Evolutionary conservation across 2,797 vertebrate genomes (phyloP).

Genomic region (Oceanodroma leucorhoa): DNA sequence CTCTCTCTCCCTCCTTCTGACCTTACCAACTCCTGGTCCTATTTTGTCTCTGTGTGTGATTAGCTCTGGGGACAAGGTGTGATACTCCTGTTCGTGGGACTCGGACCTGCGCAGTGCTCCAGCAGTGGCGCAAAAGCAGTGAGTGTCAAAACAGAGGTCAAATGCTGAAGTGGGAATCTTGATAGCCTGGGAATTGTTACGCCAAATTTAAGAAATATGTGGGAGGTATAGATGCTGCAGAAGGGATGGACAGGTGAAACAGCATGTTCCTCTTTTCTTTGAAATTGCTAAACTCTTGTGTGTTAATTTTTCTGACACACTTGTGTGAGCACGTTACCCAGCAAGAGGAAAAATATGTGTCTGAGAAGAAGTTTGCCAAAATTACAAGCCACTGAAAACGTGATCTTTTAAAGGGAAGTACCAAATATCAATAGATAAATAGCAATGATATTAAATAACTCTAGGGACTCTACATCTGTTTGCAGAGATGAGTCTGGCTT

Average conservation of each 20-base stretch:
- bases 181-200: background rate
- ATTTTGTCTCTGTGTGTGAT: background rate
- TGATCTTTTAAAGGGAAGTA: background rate
- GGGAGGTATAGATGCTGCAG: background rate
- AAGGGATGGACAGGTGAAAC: background rate
- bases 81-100: background rate
- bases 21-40: accelerated
- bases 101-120: accelerated
- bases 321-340: background rate
- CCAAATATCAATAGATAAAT: background rate
- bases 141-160: background rate
- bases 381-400: background rate
- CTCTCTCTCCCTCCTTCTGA: background rate
- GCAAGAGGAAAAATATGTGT: background rate
- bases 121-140: accelerated
- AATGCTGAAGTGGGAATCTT: background rate
- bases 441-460: background rate
- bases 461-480: background rate
- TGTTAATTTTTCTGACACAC: background rate
- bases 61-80: background rate
- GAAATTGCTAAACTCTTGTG: background rate
- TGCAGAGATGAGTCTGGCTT: background rate
- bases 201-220: background rate
- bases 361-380: background rate
- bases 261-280: background rate